Evolutionary conservation across 1,140 invertebrate species (phyloP).

Genomic region (Lasaia peninsularis): DNA sequence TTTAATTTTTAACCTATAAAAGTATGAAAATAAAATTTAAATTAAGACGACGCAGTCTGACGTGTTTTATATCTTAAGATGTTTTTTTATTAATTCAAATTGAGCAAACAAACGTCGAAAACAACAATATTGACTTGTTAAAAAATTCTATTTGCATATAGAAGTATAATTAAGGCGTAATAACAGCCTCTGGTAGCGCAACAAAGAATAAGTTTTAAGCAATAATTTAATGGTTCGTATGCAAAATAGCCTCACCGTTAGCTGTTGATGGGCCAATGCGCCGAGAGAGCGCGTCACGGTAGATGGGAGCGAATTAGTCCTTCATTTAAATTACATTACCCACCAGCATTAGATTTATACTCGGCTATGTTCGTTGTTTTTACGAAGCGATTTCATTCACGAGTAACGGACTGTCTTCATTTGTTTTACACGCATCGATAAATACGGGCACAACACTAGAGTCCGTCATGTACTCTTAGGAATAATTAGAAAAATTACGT

Average conservation of each 20-base stretch:
- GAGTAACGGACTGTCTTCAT: constrained; percentile 37
- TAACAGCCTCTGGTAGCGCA: constrained; percentile 69
- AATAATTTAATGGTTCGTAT: constrained; percentile 77
- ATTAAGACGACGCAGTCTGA: too few relatives aligned
- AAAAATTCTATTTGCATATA: constrained; percentile 71
- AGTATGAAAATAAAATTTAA: too few relatives aligned
- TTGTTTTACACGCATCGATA: constrained; percentile 45
- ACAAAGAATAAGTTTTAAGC: constrained; percentile 75
- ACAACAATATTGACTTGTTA: constrained; percentile 57
- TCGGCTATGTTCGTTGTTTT: constrained; percentile 45
- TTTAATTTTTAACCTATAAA: too few relatives aligned
- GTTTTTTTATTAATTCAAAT: background rate
- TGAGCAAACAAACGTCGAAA: background rate
- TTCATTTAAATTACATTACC: constrained; percentile 73
- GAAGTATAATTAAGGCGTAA: constrained; percentile 72
- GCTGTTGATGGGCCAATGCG: constrained; percentile 67
- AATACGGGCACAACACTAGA: too few relatives aligned
- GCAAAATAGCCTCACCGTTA: constrained; percentile 73
- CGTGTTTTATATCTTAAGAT: too few relatives aligned
- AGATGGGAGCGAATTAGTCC: constrained; percentile 65
- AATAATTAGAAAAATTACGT: too few relatives aligned
- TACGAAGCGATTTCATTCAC: constrained; percentile 40
- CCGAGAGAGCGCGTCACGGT: constrained; percentile 66
- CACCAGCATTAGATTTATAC: constrained; percentile 48
- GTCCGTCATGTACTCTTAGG: too few relatives aligned